Conservation (phyloP, 2,797 vertebrate genomes). For the Lagorchestes hirsutus region DNA sequence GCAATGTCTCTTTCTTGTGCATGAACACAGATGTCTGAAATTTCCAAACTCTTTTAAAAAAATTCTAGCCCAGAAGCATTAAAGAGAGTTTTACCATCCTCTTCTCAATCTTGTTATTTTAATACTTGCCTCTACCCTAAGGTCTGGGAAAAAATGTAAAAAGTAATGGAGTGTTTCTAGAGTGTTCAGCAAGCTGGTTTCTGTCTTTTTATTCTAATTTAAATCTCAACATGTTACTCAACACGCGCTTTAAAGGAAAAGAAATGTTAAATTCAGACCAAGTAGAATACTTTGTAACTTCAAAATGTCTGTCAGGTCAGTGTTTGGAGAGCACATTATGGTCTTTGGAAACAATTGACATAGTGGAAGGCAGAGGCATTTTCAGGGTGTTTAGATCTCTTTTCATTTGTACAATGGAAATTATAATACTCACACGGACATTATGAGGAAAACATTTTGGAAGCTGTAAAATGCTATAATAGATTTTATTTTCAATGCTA, state of each 20-base stretch:
- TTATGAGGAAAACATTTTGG: background rate
- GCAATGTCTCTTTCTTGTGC: conserved; percentile 22
- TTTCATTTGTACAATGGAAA: conserved; percentile 2
- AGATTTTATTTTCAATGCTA: background rate
- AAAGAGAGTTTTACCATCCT: conserved; percentile 70
- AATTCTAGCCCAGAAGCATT: conserved; percentile 63
- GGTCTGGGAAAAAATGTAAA: conserved; percentile 62
- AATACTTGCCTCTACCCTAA: conserved; percentile 56
- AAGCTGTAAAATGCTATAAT: background rate
- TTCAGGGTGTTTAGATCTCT: conserved; percentile 12
- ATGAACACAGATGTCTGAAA: conserved; percentile 28
- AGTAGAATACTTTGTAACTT: background rate
- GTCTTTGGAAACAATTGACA: background rate
- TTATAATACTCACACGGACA: background rate
- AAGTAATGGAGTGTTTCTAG: conserved; percentile 68
- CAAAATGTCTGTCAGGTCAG: conserved; percentile 38
- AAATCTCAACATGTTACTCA: conserved; percentile 63
- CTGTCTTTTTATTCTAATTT: conserved; percentile 75
- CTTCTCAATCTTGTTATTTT: conserved; percentile 71
- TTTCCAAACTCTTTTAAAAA: conserved; percentile 64
- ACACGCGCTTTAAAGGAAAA: conserved; percentile 52
- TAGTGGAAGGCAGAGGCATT: background rate
- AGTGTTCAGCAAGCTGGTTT: conserved; percentile 71
- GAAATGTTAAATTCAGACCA: conserved; percentile 48
- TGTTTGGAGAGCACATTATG: conserved; percentile 33